Percentiles rank a stretch among this genome's conserved stretches.
phyloP scores from a whole-genome alignment of 2,797 vertebrate species.

The Labeo calbasu region DNA sequence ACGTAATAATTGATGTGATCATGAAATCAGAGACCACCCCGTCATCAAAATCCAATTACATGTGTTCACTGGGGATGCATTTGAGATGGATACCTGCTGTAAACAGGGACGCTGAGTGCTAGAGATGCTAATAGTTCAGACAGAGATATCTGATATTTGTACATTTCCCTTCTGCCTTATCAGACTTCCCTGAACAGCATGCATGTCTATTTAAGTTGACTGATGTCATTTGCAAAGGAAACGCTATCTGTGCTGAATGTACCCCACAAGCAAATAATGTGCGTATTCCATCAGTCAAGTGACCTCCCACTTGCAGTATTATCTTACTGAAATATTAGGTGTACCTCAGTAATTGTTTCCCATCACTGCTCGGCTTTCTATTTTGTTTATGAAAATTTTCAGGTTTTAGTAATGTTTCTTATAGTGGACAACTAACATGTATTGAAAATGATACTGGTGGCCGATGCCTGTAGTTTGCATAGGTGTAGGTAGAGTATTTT shows the following conservation, averaged over 20 bases:
- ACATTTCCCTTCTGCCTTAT: slow-evolving; percentile 20
- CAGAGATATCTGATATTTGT: slow-evolving; percentile 4
- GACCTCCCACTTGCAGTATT: slow-evolving; percentile 3
- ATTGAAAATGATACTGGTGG: background rate
- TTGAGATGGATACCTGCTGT: slow-evolving; percentile 9
- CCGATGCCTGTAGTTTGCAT: background rate
- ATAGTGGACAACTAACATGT: background rate
- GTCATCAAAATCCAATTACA: slow-evolving; percentile 4
- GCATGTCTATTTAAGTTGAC: slow-evolving; percentile 5
- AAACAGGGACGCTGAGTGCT: background rate
- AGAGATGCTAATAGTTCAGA: slow-evolving; percentile 5
- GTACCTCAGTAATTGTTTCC: background rate
- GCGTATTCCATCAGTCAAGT: background rate
- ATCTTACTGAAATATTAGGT: slow-evolving; percentile 10
- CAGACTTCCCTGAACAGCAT: slow-evolving; percentile 32
- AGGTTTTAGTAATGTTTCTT: background rate
- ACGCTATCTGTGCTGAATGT: background rate
- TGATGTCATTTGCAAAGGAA: slow-evolving; percentile 24
- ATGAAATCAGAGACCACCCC: background rate
- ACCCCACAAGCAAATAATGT: slow-evolving; percentile 29
- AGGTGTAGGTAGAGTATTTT: background rate
- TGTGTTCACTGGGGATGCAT: background rate
- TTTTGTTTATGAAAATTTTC: background rate
- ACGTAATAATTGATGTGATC: background rate
- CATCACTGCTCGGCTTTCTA: background rate